Evolutionary conservation across 2,888 invertebrate genomes (phyloP).

Genomic region (Scrobipalpa atriplicella): DNA sequence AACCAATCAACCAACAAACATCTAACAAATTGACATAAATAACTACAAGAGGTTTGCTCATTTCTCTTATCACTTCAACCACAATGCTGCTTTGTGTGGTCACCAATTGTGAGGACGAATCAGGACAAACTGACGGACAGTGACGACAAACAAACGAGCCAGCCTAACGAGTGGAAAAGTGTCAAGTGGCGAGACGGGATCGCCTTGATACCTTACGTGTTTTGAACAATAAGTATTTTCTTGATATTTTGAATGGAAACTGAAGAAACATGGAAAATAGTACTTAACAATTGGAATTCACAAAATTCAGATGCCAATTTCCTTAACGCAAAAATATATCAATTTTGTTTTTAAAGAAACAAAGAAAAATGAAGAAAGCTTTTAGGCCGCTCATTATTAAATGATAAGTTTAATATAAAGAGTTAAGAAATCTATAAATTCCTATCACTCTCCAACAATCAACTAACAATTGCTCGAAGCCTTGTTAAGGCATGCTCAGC

Average conservation of each 20-base stretch:
- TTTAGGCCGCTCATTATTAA: too few species aligned
- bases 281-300: background rate
- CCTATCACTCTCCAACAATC: background rate
- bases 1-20: background rate
- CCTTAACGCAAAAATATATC: background rate
- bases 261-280: background rate
- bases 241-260: background rate
- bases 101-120: constrained; percentile 58
- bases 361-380: background rate
- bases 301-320: background rate
- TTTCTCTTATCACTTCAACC: constrained; percentile 7
- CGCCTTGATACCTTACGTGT: constrained; percentile 21
- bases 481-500: constrained; percentile 12
- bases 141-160: constrained; percentile 78
- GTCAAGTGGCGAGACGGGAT: constrained; percentile 49
- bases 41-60: background rate
- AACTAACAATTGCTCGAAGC: background rate
- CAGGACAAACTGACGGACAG: constrained; percentile 55
- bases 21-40: constrained; percentile 20
- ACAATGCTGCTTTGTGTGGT: constrained; percentile 53
- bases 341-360: background rate
- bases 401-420: too few species aligned
- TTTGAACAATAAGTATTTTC: constrained; percentile 17
- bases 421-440: too few species aligned
- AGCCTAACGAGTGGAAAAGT: constrained; percentile 76